Percentiles rank a stretch among this genome's conserved stretches.
These are phyloP conservation scores for Aurelia aurita DNA, from an alignment of 30 jellyfish, hydroid and myxozoan species.

Conservation along the genomic window DNA sequence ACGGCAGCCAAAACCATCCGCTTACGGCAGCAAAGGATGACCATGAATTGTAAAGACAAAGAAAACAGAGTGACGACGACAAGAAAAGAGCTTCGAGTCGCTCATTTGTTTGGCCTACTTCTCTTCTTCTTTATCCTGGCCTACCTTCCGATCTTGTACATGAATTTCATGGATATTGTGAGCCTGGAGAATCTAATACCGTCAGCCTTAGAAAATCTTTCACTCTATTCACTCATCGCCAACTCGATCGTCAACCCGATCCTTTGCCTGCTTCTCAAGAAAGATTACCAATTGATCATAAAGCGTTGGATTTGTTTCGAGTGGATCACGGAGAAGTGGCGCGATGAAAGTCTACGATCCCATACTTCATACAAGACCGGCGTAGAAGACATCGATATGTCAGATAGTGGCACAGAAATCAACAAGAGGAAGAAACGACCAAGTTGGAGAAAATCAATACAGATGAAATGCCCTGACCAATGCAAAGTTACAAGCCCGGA, in stretches of 20 bases:
- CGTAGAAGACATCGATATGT: conserved; percentile 20
- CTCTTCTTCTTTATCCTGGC: conserved; percentile 86
- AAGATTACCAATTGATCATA: conserved; percentile 65
- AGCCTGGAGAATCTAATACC: conserved; percentile 21
- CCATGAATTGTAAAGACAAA: conserved; percentile 4
- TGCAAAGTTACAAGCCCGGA: too few relatives aligned
- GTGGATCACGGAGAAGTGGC: conserved; percentile 9
- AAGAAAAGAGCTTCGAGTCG: conserved; percentile 82
- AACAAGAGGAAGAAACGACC: too few relatives aligned
- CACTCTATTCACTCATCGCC: conserved; percentile 53
- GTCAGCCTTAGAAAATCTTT: conserved; percentile 9
- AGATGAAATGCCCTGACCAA: too few relatives aligned
- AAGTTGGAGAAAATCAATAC: too few relatives aligned
- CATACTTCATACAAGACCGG: conserved; percentile 28
- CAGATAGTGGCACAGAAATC: conserved; percentile 7
- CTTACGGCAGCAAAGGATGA: conserved; percentile 49
- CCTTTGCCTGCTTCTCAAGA: conserved; percentile 84
- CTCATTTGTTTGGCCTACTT: conserved; percentile 87
- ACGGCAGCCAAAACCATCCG: conserved; percentile 77
- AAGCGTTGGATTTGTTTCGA: conserved; percentile 61
- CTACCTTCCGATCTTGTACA: conserved; percentile 84
- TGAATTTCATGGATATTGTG: conserved; percentile 63
- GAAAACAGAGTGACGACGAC: conserved; percentile 49
- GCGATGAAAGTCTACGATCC: conserved; percentile 56
- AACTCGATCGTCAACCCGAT: conserved; percentile 89